Evolutionary conservation across 2,113 vertebrate genomes (phyloP).

Genomic region (Heptranchias perlo): DNA sequence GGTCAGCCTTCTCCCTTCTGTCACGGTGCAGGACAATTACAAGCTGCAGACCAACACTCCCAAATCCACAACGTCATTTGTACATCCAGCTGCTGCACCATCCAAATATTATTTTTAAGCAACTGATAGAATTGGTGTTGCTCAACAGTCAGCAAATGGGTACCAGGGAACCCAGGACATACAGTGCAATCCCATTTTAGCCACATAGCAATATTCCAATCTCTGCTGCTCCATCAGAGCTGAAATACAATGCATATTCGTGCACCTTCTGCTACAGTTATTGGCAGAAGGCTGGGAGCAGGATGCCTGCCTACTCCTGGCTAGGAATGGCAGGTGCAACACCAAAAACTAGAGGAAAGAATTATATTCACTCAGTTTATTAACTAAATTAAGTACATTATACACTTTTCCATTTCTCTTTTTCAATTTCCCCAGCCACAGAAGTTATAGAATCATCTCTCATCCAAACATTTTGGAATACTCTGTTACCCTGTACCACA

Average conservation of each 20-base stretch:
- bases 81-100: neutral
- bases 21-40: neutral
- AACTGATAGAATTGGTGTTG: neutral
- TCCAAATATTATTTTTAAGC: neutral
- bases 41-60: neutral
- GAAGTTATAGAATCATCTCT: neutral
- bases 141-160: neutral
- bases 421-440: neutral
- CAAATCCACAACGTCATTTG: neutral
- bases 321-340: neutral
- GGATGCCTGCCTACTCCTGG: neutral
- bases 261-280: too few relatives aligned
- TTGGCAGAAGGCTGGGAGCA: neutral
- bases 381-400: neutral
- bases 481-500: neutral
- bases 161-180: neutral
- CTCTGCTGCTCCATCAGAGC: neutral
- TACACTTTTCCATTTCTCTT: neutral
- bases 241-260: too few relatives aligned
- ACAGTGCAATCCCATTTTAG: neutral
- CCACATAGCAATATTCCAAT: neutral
- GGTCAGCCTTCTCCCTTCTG: neutral
- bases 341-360: neutral
- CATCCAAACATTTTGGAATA: neutral
- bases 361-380: neutral